Conservation (phyloP, 2,888 invertebrate genomes). For the Luperina testacea region DNA sequence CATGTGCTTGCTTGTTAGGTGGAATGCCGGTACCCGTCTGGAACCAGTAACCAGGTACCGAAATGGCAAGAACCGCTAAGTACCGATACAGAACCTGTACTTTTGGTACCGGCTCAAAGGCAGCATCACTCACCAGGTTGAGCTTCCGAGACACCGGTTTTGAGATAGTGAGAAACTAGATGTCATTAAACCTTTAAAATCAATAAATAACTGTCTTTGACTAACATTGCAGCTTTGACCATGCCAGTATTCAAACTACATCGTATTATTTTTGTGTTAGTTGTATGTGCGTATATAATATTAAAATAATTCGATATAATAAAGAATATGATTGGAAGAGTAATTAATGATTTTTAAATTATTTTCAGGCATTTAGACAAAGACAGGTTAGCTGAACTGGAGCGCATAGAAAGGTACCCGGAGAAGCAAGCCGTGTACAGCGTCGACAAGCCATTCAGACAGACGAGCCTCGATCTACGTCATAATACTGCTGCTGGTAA, state of each 20-base stretch:
- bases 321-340: not conserved
- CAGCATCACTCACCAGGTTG: not conserved
- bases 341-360: not conserved
- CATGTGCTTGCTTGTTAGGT: no score
- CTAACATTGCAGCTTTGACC: not conserved
- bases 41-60: no score
- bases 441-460: slow-evolving; percentile 88
- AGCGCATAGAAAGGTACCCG: slow-evolving; percentile 86
- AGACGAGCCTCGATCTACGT: slow-evolving; percentile 87
- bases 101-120: not conserved
- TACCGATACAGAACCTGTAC: no score
- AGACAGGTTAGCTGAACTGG: slow-evolving; percentile 85
- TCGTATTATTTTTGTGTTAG: not conserved
- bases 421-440: slow-evolving; percentile 89
- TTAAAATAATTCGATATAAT: not conserved
- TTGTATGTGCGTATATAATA: not conserved
- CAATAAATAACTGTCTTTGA: not conserved
- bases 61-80: no score
- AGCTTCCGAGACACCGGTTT: not conserved
- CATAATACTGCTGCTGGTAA: slow-evolving; percentile 80
- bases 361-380: slow-evolving; percentile 85
- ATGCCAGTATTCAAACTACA: not conserved
- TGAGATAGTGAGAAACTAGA: not conserved
- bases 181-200: not conserved
- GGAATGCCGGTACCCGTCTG: no score